Percentiles rank a stretch among this genome's conserved stretches.
Evolutionary conservation across 2,797 vertebrate genomes (phyloP).

Genomic region (Paguma larvata): DNA sequence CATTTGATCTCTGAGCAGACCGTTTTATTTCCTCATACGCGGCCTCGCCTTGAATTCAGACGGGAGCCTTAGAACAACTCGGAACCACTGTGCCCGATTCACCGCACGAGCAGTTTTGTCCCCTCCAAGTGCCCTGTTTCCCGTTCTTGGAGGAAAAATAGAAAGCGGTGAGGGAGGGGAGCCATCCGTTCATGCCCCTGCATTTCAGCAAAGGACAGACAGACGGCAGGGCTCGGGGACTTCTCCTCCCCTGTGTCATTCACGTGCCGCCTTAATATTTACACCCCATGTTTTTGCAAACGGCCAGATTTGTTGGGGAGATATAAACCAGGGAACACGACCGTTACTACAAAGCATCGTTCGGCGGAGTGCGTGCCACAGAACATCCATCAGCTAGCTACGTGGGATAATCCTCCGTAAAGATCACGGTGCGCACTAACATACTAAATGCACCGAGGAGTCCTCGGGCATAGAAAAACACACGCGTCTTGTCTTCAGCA

Average conservation of each 20-base stretch:
- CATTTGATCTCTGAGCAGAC: conserved; percentile 87
- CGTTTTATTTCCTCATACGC: conserved; percentile 87
- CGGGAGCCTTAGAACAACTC: conserved; percentile 79
- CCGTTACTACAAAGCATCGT: not conserved
- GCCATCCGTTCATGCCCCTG: not conserved
- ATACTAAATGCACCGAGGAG: not conserved
- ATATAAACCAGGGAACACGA: not conserved
- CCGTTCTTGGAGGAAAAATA: not conserved
- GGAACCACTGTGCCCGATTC: conserved; percentile 62
- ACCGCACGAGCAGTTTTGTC: conserved; percentile 77
- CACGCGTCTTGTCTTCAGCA: not conserved
- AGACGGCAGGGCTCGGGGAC: not conserved
- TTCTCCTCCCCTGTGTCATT: not conserved
- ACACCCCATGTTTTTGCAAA: not conserved
- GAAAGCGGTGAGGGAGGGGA: not conserved
- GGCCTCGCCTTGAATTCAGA: conserved; percentile 86
- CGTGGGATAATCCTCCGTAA: not conserved
- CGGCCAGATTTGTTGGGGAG: not conserved
- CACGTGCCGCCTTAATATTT: not conserved
- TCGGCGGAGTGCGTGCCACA: not conserved
- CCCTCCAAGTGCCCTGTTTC: conserved; percentile 63
- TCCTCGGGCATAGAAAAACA: not conserved
- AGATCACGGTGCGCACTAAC: not conserved
- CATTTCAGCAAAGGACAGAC: not conserved
- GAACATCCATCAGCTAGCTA: not conserved